phyloP scores from a whole-genome alignment of 2,888 invertebrate genomes.

The Napeogenes inachia region DNA sequence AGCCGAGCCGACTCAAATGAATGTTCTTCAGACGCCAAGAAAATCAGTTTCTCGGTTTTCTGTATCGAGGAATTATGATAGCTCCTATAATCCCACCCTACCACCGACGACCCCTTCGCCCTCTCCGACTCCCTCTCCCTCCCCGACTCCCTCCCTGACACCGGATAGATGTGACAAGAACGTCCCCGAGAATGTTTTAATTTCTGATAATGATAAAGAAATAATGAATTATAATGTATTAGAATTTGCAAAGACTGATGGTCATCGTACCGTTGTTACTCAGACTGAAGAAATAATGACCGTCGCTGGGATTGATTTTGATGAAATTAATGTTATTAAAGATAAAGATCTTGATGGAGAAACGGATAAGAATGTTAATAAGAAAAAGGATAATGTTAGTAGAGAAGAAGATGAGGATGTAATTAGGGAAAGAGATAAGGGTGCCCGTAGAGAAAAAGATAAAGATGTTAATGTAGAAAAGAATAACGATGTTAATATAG shows the following conservation, averaged over 20 bases:
- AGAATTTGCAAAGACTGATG: no score
- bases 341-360: conserved; percentile 5
- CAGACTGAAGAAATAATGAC: conserved; percentile 24
- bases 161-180: conserved; percentile 12
- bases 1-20: conserved; percentile 64
- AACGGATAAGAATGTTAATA: conserved; percentile 13
- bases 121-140: conserved; percentile 29
- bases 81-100: conserved; percentile 49
- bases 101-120: conserved; percentile 28
- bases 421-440: neutral
- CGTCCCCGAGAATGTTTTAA: neutral
- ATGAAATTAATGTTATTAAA: conserved; percentile 13
- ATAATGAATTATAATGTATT: no score
- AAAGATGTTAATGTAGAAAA: neutral
- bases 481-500: conserved; percentile 6
- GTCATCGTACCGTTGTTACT: conserved; percentile 19
- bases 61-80: conserved; percentile 67
- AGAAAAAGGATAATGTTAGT: no score
- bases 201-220: conserved; percentile 6
- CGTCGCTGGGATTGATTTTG: conserved; percentile 7
- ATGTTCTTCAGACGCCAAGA: conserved; percentile 79
- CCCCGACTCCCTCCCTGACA: conserved; percentile 18
- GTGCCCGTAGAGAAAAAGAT: neutral
- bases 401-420: neutral
- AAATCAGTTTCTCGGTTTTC: conserved; percentile 63